These are phyloP conservation scores for Adela reaumurella DNA, from an alignment of 2,888 invertebrate species.

Conservation along the genomic window DNA sequence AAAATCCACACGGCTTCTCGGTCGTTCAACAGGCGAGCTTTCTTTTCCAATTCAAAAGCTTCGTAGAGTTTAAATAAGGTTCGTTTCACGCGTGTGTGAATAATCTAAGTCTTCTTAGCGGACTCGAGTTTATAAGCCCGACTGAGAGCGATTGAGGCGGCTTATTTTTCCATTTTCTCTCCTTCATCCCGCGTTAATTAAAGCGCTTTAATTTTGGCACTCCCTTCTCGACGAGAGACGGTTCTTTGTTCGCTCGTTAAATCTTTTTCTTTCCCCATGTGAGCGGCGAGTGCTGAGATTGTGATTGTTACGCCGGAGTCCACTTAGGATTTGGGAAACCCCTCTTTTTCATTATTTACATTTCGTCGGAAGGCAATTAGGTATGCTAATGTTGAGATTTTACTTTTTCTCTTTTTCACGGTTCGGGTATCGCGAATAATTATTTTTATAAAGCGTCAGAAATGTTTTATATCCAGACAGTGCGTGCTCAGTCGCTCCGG, in stretches of 20 bases:
- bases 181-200: conserved; percentile 30
- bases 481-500: too few relatives aligned
- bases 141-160: conserved; percentile 23
- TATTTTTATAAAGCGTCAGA: neutral
- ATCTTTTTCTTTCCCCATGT: conserved; percentile 18
- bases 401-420: neutral
- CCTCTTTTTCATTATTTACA: conserved; percentile 26
- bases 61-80: conserved; percentile 7
- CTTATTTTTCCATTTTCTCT: conserved; percentile 23
- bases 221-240: conserved; percentile 8
- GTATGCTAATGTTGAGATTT: conserved; percentile 33
- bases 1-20: neutral
- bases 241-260: conserved; percentile 30
- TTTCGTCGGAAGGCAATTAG: conserved; percentile 39
- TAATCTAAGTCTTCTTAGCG: conserved; percentile 18
- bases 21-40: neutral
- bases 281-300: neutral
- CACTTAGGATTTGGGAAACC: neutral
- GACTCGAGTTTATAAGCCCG: conserved; percentile 22
- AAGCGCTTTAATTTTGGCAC: conserved; percentile 30
- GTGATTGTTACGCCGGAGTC: neutral
- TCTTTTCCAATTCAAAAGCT: neutral
- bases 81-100: conserved; percentile 29
- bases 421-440: neutral
- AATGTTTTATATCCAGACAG: too few relatives aligned